These are phyloP conservation scores for Ernsta delagoae DNA, from an alignment of 2,888 invertebrate species.

Conservation along the genomic window DNA sequence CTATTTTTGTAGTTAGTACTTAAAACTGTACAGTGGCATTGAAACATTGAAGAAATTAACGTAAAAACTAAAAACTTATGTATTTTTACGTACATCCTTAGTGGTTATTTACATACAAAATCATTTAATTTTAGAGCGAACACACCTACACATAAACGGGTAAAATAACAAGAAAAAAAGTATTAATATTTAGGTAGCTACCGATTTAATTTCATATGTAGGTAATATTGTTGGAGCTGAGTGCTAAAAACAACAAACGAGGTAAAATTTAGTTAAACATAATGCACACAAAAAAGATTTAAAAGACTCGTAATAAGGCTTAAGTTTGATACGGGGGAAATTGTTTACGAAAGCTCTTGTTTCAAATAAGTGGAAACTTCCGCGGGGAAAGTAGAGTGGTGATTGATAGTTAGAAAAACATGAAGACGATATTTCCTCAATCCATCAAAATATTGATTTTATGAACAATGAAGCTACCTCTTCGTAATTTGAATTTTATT, in stretches of 20 bases:
- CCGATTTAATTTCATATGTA: too few relatives aligned
- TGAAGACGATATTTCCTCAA: constrained; percentile 24
- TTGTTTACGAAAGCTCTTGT: constrained; percentile 4
- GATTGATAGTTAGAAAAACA: constrained; percentile 21
- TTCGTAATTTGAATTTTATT: background rate
- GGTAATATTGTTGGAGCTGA: too few relatives aligned
- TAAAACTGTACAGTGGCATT: too few relatives aligned
- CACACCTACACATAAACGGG: too few relatives aligned
- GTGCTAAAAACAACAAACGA: background rate
- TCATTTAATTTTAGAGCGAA: too few relatives aligned
- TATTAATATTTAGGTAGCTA: too few relatives aligned
- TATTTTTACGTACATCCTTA: too few relatives aligned
- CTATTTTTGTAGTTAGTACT: too few relatives aligned
- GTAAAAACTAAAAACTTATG: too few relatives aligned
- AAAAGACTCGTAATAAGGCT: constrained; percentile 7
- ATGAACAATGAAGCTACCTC: constrained; percentile 3
- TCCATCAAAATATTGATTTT: constrained; percentile 28
- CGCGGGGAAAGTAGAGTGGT: constrained; percentile 3
- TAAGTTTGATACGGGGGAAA: background rate
- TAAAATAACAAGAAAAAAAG: too few relatives aligned
- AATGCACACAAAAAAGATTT: constrained; percentile 2
- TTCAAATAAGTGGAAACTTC: constrained; percentile 17
- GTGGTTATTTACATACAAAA: too few relatives aligned
- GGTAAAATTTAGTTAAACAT: background rate
- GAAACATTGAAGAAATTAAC: too few relatives aligned